Conservation (phyloP, 2,797 vertebrate genomes). For the Lepilemur ruficaudatus region DNA sequence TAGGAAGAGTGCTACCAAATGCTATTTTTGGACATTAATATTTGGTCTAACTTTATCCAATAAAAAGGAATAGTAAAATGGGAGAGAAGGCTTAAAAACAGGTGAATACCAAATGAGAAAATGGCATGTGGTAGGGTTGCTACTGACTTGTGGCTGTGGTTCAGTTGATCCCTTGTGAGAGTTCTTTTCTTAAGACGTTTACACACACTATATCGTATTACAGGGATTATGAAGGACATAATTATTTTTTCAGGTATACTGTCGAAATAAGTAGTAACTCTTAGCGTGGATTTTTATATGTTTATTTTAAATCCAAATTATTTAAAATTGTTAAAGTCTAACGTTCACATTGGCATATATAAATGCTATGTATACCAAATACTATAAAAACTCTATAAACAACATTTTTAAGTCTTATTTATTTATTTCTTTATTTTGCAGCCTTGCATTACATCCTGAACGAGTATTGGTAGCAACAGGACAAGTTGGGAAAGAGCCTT, state of each 20-base stretch:
- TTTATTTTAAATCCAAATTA: slow-evolving; percentile 56
- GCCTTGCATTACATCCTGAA: slow-evolving; percentile 97
- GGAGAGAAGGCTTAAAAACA: slow-evolving; percentile 16
- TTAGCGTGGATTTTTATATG: slow-evolving; percentile 18
- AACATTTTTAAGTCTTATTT: slow-evolving; percentile 30
- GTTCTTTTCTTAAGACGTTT: slow-evolving; percentile 12
- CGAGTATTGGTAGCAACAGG: slow-evolving; percentile 97
- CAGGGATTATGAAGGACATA: background rate
- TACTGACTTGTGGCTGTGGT: background rate
- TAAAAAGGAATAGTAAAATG: slow-evolving; percentile 34
- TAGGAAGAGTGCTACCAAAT: background rate
- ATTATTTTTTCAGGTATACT: background rate
- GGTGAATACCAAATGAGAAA: background rate
- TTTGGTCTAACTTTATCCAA: background rate
- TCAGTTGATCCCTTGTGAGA: background rate
- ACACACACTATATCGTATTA: background rate
- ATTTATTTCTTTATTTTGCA: slow-evolving; percentile 81
- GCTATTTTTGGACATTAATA: slow-evolving; percentile 19
- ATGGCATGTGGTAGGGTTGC: background rate
- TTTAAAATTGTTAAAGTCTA: slow-evolving; percentile 35
- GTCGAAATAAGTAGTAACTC: background rate
- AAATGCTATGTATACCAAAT: background rate
- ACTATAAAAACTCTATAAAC: background rate
- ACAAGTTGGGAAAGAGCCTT: slow-evolving; percentile 99
- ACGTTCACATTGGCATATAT: slow-evolving; percentile 12